Conservation (phyloP, 2,113 vertebrate genomes). For the Hyperopisus bebe region DNA sequence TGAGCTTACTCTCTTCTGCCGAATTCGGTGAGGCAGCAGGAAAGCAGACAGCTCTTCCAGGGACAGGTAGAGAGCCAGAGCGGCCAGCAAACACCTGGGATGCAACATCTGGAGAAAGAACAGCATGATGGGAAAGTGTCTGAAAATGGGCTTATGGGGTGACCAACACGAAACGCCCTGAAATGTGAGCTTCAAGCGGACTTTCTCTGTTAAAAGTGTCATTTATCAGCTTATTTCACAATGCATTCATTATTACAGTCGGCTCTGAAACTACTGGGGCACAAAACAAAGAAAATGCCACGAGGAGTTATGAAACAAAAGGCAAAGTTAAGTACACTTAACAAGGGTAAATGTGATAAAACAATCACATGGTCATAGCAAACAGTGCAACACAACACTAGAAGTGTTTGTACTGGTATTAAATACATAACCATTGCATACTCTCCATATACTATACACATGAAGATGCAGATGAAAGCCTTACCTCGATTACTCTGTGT, state of each 20-base stretch:
- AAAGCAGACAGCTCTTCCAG: conserved; percentile 50
- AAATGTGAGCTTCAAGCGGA: background rate
- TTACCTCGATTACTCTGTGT: background rate
- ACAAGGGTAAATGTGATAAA: background rate
- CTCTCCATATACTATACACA: background rate
- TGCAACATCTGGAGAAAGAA: conserved; percentile 49
- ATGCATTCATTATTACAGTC: background rate
- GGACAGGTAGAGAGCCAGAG: conserved; percentile 48
- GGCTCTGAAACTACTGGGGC: background rate
- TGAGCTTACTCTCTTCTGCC: conserved; percentile 47
- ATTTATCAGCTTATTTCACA: background rate
- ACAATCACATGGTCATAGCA: background rate
- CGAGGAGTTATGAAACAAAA: background rate
- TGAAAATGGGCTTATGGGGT: background rate
- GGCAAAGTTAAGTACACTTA: background rate
- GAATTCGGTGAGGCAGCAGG: conserved; percentile 36
- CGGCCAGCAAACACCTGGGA: conserved; percentile 44
- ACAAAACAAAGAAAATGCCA: background rate
- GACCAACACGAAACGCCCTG: background rate
- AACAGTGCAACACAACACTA: background rate
- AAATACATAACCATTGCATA: background rate
- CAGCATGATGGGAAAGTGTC: background rate
- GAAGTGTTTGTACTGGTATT: background rate
- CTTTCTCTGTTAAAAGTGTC: background rate
- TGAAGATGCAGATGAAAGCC: background rate